phyloP scores from a whole-genome alignment of 2,888 invertebrate species.

The Xanthostigma xanthostigma region DNA sequence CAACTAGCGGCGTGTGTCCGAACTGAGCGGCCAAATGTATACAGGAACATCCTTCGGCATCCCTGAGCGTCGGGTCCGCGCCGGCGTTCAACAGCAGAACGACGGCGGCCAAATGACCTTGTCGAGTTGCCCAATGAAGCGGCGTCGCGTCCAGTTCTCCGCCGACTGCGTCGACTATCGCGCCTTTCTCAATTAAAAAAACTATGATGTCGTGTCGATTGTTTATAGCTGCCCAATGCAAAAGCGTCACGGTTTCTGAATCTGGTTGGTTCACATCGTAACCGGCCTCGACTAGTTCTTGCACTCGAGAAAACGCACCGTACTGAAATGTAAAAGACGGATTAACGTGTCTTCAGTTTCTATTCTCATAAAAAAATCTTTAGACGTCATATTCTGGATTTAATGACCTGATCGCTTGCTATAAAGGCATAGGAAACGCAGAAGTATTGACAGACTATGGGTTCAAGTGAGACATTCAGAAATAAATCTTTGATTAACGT shows the following conservation, averaged over 20 bases:
- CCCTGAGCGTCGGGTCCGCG: conserved; percentile 77
- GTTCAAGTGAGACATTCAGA: no score
- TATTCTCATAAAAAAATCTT: no score
- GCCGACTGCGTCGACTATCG: conserved; percentile 83
- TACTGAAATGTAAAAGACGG: conserved; percentile 36
- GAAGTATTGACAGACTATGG: no score
- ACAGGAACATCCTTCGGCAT: conserved; percentile 92
- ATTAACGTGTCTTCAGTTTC: no score
- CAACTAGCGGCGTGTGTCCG: conserved; percentile 92
- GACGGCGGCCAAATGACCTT: conserved; percentile 75
- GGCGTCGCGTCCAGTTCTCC: conserved; percentile 94
- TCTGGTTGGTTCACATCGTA: conserved; percentile 92
- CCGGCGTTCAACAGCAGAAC: conserved; percentile 64
- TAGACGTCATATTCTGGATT: no score
- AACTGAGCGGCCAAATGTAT: conserved; percentile 95
- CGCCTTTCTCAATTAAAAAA: conserved; percentile 74
- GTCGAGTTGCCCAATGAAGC: conserved; percentile 93
- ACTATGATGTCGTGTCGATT: conserved; percentile 86
- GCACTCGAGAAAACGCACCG: conserved; percentile 69
- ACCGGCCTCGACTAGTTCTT: conserved; percentile 81
- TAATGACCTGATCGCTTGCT: no score
- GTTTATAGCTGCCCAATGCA: conserved; percentile 99
- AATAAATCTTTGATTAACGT: no score
- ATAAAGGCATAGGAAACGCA: no score
- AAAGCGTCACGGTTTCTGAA: conserved; percentile 83